phyloP scores from a whole-genome alignment of 2,113 vertebrate genomes.

The Benitochromis conjunctus region DNA sequence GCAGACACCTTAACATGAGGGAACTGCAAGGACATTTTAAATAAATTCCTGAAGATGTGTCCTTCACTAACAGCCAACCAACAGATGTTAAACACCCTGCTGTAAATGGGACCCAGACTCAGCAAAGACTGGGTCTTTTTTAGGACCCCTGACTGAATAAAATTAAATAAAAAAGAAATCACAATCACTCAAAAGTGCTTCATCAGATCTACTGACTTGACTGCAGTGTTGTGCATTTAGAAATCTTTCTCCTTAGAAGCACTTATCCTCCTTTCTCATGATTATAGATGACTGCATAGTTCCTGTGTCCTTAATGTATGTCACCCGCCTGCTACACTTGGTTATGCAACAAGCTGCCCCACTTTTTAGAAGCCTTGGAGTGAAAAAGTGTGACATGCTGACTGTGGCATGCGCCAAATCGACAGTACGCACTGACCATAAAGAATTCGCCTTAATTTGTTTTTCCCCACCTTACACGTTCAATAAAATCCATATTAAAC shows the following conservation, averaged over 20 bases:
- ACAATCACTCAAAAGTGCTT: conserved; percentile 15
- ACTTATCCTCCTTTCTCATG: background rate
- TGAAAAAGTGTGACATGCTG: background rate
- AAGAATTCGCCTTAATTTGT: background rate
- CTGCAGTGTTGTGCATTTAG: background rate
- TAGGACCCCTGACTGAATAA: background rate
- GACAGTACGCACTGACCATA: background rate
- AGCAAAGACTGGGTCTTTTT: background rate
- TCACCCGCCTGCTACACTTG: background rate
- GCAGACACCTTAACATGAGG: background rate
- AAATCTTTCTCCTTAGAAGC: background rate
- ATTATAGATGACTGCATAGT: background rate
- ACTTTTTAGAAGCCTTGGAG: background rate
- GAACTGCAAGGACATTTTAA: background rate
- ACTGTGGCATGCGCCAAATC: background rate
- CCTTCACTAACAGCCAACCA: background rate
- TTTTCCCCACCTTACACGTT: background rate
- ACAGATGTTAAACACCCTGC: background rate
- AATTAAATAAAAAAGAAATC: background rate
- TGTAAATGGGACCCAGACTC: background rate
- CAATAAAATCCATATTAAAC: background rate
- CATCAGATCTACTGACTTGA: background rate
- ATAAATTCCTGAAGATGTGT: background rate
- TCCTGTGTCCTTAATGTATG: conserved; percentile 12
- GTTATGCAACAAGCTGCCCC: conserved; percentile 24